phyloP scores from a whole-genome alignment of 1,140 invertebrate species.

The Pseudobourletiella spinata region DNA sequence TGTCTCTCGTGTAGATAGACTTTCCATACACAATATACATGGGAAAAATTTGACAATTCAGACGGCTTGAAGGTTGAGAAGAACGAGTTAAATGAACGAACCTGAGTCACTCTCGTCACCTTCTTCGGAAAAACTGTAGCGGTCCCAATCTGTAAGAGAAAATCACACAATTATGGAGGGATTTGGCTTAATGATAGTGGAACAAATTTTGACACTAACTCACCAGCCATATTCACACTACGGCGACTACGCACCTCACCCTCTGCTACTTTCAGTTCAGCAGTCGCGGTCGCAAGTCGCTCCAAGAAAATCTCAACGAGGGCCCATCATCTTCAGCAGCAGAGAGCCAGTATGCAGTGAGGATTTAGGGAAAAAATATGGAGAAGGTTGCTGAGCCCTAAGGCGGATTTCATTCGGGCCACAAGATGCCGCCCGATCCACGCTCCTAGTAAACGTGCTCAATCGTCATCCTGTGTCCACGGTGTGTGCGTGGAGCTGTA shows the following conservation, averaged over 20 bases:
- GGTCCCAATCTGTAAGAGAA: constrained; percentile 14
- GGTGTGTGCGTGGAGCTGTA: no score
- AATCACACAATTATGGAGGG: background rate
- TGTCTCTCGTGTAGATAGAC: no score
- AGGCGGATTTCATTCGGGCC: background rate
- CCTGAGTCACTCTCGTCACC: constrained; percentile 7
- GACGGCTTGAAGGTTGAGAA: no score
- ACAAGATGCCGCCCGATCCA: background rate
- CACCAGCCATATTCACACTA: constrained; percentile 16
- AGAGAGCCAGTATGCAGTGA: no score
- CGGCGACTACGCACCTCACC: constrained; percentile 3
- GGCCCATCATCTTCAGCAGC: no score
- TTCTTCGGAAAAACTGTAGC: constrained; percentile 9
- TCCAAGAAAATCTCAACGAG: background rate
- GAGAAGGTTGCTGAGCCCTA: background rate
- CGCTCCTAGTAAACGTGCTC: background rate
- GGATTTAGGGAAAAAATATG: background rate
- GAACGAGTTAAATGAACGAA: no score
- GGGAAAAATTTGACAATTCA: no score
- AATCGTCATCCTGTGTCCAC: no score
- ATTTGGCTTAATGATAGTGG: background rate
- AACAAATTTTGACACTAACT: constrained; percentile 7
- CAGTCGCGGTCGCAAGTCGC: background rate
- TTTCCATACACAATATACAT: no score
- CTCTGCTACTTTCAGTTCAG: background rate